phyloP scores from a whole-genome alignment of 2,113 vertebrate species.

The Uria lomvia region DNA sequence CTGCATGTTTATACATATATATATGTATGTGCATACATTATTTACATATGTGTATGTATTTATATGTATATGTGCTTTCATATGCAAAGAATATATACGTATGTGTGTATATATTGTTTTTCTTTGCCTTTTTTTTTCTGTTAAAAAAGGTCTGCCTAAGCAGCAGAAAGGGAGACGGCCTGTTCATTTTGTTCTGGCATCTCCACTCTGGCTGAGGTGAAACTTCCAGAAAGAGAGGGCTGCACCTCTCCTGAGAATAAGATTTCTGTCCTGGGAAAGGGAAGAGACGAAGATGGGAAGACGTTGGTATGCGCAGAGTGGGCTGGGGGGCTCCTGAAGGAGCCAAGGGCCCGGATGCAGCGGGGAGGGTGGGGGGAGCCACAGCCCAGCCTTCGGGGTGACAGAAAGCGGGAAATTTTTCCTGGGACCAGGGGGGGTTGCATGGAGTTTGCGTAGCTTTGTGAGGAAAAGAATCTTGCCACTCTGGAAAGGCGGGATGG shows the following conservation, averaged over 20 bases:
- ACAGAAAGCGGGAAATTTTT: not conserved
- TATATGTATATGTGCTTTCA: not conserved
- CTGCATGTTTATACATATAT: not conserved
- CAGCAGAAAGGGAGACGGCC: not conserved
- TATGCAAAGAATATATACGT: not conserved
- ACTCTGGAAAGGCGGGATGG: not conserved
- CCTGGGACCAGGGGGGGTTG: not conserved
- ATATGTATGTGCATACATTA: not conserved
- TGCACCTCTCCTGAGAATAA: not conserved
- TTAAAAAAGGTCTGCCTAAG: not conserved
- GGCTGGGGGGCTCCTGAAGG: not conserved
- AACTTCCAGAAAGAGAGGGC: not conserved
- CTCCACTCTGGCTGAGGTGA: not conserved
- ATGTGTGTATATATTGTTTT: not conserved
- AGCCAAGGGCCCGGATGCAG: not conserved
- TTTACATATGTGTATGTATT: not conserved
- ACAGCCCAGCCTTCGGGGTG: not conserved
- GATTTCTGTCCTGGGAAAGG: not conserved
- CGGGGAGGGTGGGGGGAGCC: rapidly evolving
- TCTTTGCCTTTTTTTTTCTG: not conserved
- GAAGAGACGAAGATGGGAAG: not conserved
- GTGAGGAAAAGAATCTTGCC: not conserved
- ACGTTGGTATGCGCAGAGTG: rapidly evolving
- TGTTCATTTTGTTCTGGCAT: not conserved
- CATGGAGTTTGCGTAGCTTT: not conserved